Evolutionary conservation across 1,140 invertebrate species (phyloP), one percentile per base, ranked within the genome.

Genomic region (Macrobrachium rosenbergii): DNA sequence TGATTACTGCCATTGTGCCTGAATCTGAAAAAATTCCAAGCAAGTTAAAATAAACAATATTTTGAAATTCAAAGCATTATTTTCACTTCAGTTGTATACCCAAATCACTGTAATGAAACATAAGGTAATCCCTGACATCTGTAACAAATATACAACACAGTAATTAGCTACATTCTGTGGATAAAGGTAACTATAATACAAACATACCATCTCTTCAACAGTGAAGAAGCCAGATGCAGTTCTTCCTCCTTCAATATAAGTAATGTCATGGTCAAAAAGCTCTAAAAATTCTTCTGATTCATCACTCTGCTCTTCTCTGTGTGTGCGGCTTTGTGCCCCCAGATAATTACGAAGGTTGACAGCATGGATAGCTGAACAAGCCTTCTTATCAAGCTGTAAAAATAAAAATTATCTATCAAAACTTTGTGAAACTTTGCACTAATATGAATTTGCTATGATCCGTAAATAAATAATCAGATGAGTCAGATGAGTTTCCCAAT

Each of bases 281-380:
- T 95, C 94, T 17, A 99, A 91, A 93, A 99, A 99, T 91, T 99
- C 98, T 76, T 99, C 97, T 6, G 96, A 96, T 93, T 99, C 99
- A 91, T 99, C 99, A 69, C 92, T 93, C 93, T 99, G 98, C 93
- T 99, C 99, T 93, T 99, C 98, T 45, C 99, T 94, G 80, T 98
- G 96, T n/a, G 98, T 99, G n/a, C 99, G 95, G 92, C 97, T 97
- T 89, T 97, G 95, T 8, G 99, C 98, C 16, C 98, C 98, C 21
- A 99, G 93, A 92, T 97, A 96, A 92, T 99, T 99, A 62, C 99
- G 93, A 67, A 99, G 93, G 93, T 99, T 99, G 0, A 99, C 99
- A 12, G 99, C 98, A 93, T 99, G 99, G 91, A 99, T 99, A 0
- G 99, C 99, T 5, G 99, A 96, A 93, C 99, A 99, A 10, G 99